Conservation (phyloP, 2,888 invertebrate species). For the Conops quadrifasciatus region DNA sequence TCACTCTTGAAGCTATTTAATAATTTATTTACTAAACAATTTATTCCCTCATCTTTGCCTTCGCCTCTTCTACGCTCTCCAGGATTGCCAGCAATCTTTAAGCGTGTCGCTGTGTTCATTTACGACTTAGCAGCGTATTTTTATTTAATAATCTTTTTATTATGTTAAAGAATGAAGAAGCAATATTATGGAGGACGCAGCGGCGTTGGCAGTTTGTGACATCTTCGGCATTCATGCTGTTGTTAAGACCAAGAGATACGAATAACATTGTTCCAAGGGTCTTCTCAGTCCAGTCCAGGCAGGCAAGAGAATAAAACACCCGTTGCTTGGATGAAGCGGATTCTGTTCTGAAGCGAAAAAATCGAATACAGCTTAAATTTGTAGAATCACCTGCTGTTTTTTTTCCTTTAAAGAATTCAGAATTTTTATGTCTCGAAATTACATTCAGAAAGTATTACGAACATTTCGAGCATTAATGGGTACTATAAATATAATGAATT, state of each 20-base stretch:
- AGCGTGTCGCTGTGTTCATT: neutral
- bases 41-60: neutral
- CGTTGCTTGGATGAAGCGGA: too few species aligned
- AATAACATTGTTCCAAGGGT: too few species aligned
- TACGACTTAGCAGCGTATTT: constrained; percentile 13
- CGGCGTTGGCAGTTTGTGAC: constrained; percentile 15
- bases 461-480: constrained; percentile 14
- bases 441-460: too few species aligned
- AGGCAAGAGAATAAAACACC: neutral
- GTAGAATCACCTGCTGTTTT: constrained; percentile 19
- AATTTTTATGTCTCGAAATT: constrained; percentile 2
- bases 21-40: constrained; percentile 5
- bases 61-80: neutral
- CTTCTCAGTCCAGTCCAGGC: neutral
- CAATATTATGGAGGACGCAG: constrained; percentile 4
- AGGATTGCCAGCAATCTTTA: neutral
- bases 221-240: neutral
- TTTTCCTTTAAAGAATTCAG: neutral
- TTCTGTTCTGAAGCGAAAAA: neutral
- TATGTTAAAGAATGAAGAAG: constrained; percentile 18
- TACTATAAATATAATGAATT: neutral
- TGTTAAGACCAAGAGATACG: neutral
- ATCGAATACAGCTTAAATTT: neutral
- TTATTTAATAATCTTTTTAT: constrained; percentile 26
- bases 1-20: constrained; percentile 4